Conservation (phyloP, 23 tunicate genomes). For the Halocynthia roretzi region DNA sequence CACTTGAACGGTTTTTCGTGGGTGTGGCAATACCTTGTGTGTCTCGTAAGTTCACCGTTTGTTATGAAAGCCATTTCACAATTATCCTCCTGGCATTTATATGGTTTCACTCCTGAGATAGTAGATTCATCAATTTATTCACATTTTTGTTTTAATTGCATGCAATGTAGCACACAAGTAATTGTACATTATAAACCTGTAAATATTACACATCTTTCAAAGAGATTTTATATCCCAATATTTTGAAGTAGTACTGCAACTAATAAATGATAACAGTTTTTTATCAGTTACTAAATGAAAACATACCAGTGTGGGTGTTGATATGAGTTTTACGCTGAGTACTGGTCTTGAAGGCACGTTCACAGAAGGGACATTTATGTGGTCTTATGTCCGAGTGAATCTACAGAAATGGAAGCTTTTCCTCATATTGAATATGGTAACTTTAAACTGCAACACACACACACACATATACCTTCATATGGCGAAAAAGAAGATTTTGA, state of each 20-base stretch:
- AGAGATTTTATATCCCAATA: not conserved
- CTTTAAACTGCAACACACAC: not conserved
- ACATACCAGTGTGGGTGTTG: conserved; percentile 92
- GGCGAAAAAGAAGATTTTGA: conserved; percentile 88
- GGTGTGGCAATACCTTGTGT: conserved; percentile 91
- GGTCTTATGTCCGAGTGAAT: conserved; percentile 98
- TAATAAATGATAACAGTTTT: not conserved
- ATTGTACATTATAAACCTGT: not conserved
- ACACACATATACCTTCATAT: conserved; percentile 61
- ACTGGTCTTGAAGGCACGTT: conserved; percentile 94
- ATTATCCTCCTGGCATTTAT: conserved; percentile 78
- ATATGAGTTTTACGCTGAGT: conserved; percentile 93
- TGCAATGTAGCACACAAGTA: not conserved
- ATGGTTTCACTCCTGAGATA: conserved; percentile 72
- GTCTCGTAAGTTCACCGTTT: conserved; percentile 96
- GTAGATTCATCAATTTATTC: too few species aligned
- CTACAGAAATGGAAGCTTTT: conserved; percentile 6
- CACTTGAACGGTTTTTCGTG: conserved; percentile 99
- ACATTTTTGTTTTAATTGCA: too few species aligned
- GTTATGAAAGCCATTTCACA: conserved; percentile 99
- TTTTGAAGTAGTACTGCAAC: not conserved
- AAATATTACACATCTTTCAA: not conserved
- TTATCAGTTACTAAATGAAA: not conserved
- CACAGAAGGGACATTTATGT: conserved; percentile 94
- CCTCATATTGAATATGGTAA: not conserved